These are phyloP conservation scores for Zygaena filipendulae DNA, from an alignment of 2,888 invertebrate genomes.

Conservation along the genomic window DNA sequence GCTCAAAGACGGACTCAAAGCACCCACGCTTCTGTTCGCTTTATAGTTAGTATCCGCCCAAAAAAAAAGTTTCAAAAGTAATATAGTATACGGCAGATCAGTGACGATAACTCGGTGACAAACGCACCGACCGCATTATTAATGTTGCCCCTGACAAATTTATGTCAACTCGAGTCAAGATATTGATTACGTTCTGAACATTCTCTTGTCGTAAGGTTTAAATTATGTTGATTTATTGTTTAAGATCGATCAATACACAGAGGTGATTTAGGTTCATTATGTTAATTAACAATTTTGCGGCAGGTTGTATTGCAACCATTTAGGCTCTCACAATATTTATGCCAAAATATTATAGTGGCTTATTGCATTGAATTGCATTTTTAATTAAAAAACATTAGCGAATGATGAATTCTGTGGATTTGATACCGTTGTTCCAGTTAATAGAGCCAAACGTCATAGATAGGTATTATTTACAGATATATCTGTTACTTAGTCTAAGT, in stretches of 20 bases:
- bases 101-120: conserved; percentile 33
- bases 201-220: conserved; percentile 29
- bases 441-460: too few relatives aligned
- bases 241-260: conserved; percentile 32
- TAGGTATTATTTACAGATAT: too few relatives aligned
- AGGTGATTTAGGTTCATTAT: conserved; percentile 29
- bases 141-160: conserved; percentile 41
- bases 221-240: conserved; percentile 34
- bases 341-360: too few relatives aligned
- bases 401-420: too few relatives aligned
- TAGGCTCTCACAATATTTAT: too few relatives aligned
- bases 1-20: too few relatives aligned
- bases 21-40: too few relatives aligned
- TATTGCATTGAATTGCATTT: background rate
- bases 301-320: too few relatives aligned
- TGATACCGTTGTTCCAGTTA: too few relatives aligned
- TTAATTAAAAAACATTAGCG: background rate
- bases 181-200: conserved; percentile 43
- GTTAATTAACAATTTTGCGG: conserved; percentile 8
- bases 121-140: conserved; percentile 27
- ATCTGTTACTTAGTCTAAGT: too few relatives aligned
- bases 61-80: conserved; percentile 20
- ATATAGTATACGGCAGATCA: conserved; percentile 25
- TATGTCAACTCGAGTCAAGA: conserved; percentile 31
- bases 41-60: too few relatives aligned